These are phyloP conservation scores for Salticus scenicus DNA, from an alignment of 2,888 invertebrate genomes.

Conservation along the genomic window DNA sequence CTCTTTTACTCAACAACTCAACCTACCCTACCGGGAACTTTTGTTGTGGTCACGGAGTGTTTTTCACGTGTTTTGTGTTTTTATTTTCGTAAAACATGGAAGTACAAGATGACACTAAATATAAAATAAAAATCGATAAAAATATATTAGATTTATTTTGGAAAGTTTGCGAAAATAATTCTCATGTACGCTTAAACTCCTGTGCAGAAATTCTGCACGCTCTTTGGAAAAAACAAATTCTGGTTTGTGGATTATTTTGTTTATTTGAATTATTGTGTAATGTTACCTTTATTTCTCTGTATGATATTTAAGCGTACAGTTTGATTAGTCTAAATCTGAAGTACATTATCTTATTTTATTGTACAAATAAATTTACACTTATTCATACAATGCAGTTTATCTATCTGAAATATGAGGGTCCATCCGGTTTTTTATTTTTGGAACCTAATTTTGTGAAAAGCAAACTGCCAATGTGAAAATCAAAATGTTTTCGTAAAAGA, in stretches of 20 bases:
- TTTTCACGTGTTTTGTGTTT: too few relatives aligned
- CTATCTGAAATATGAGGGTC: too few relatives aligned
- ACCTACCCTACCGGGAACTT: too few relatives aligned
- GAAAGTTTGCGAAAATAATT: neutral
- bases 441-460: too few relatives aligned
- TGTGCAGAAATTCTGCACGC: neutral
- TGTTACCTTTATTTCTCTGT: neutral
- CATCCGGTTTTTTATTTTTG: too few relatives aligned
- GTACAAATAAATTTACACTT: neutral
- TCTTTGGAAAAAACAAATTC: neutral
- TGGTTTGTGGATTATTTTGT: neutral
- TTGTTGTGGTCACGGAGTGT: too few relatives aligned
- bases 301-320: neutral
- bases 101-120: neutral
- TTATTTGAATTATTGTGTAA: too few relatives aligned
- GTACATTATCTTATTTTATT: neutral
- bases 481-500: too few relatives aligned
- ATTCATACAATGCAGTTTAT: too few relatives aligned
- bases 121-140: neutral
- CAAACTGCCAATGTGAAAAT: too few relatives aligned
- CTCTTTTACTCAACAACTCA: too few relatives aligned
- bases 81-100: too few relatives aligned
- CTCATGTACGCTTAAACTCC: neutral
- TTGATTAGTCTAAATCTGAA: neutral
- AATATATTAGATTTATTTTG: neutral